These are phyloP conservation scores for Rhinophrynus dorsalis DNA, from an alignment of 2,797 vertebrate species.

Conservation along the genomic window DNA sequence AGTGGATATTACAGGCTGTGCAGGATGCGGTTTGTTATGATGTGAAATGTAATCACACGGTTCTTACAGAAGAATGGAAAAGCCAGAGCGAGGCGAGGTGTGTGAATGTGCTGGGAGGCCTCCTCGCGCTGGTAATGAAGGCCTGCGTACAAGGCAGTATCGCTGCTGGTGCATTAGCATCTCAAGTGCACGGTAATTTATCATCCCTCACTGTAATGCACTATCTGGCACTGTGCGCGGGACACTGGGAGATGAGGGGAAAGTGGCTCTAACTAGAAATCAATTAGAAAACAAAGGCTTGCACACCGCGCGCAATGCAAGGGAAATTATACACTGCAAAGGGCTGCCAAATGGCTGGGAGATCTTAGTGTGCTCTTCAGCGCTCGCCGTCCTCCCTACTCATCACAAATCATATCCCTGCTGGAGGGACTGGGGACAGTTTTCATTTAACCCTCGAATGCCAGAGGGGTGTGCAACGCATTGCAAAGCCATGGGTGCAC, in stretches of 20 bases:
- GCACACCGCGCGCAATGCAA: constrained; percentile 70
- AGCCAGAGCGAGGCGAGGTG: no score
- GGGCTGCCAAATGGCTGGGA: constrained; percentile 73
- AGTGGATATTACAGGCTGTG: not conserved
- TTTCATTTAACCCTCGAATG: no score
- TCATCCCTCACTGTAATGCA: constrained; percentile 77
- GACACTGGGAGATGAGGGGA: constrained; percentile 72
- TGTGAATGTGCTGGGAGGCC: constrained; percentile 44
- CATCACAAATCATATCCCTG: no score
- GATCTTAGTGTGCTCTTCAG: constrained; percentile 61
- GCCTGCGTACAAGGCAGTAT: constrained; percentile 52
- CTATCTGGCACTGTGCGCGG: constrained; percentile 70
- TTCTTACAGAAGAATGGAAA: constrained; percentile 20
- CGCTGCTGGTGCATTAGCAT: constrained; percentile 76
- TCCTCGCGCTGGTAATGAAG: constrained; percentile 54
- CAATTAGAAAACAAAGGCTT: constrained; percentile 85
- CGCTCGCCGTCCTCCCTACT: constrained; percentile 37
- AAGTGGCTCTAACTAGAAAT: constrained; percentile 77
- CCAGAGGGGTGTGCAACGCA: no score
- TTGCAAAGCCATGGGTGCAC: no score
- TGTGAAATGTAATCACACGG: constrained; percentile 31
- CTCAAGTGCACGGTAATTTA: constrained; percentile 74
- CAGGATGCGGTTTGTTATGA: constrained; percentile 9
- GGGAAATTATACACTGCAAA: constrained; percentile 75
- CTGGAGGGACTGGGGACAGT: no score